These are phyloP conservation scores for Chelonus insularis DNA, from an alignment of 1,140 invertebrate genomes.

Conservation along the genomic window DNA sequence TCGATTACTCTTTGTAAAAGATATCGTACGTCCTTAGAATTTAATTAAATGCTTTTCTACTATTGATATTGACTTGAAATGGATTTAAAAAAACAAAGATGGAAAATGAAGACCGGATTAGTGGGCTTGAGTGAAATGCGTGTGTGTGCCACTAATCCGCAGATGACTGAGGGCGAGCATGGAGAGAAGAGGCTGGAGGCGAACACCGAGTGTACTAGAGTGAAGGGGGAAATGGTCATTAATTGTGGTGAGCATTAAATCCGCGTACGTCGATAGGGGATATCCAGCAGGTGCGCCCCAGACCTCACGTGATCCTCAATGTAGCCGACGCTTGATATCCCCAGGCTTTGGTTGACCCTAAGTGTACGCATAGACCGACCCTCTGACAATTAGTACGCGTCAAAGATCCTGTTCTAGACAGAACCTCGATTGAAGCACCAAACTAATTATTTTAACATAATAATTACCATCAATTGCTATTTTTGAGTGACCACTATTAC, in stretches of 20 bases:
- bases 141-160: slow-evolving; percentile 22
- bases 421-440: background rate
- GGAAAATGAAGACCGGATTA: background rate
- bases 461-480: too few species aligned
- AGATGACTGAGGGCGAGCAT: background rate
- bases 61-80: background rate
- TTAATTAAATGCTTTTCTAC: too few species aligned
- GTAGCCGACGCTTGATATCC: slow-evolving; percentile 25
- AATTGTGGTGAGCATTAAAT: slow-evolving; percentile 30
- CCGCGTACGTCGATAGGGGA: slow-evolving; percentile 29
- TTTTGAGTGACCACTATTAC: too few species aligned
- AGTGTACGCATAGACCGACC: slow-evolving; percentile 19
- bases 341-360: slow-evolving; percentile 25
- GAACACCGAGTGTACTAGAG: background rate
- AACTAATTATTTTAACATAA: background rate
- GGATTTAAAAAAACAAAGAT: background rate
- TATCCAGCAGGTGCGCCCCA: slow-evolving; percentile 28
- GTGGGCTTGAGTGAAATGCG: background rate
- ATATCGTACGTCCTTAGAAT: too few species aligned
- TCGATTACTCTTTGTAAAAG: too few species aligned
- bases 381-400: slow-evolving; percentile 28
- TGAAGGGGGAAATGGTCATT: slow-evolving; percentile 22
- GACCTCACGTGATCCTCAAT: slow-evolving; percentile 23
- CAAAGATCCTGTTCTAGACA: slow-evolving; percentile 20
- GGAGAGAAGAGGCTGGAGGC: background rate